These are phyloP conservation scores for Miltochrista miniata DNA, from an alignment of 2,888 invertebrate genomes.

Conservation along the genomic window DNA sequence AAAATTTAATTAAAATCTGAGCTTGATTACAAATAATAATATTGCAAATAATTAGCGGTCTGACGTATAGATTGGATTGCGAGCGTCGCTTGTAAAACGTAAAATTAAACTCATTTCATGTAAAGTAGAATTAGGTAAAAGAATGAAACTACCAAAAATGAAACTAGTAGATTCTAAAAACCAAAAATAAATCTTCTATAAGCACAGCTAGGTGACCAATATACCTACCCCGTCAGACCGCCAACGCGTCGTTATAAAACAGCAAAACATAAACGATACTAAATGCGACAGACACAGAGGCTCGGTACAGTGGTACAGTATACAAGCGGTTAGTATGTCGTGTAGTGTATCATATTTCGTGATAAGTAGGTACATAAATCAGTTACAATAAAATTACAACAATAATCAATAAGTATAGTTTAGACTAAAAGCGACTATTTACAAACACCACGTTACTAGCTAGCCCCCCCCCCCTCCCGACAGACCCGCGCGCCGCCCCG, in stretches of 20 bases:
- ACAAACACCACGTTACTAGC: constrained; percentile 72
- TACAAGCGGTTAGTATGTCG: constrained; percentile 27
- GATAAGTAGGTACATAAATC: constrained; percentile 47
- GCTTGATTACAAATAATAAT: constrained; percentile 9
- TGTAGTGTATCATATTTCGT: constrained; percentile 25
- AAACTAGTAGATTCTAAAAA: neutral
- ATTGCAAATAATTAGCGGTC: constrained; percentile 6
- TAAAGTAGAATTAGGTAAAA: neutral
- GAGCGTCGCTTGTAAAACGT: neutral
- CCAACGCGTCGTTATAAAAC: constrained; percentile 1
- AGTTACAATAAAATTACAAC: constrained; percentile 54
- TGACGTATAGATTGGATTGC: neutral
- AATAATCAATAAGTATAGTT: constrained; percentile 57
- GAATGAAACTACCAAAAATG: neutral
- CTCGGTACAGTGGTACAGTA: too few relatives aligned
- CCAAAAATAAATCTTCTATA: neutral
- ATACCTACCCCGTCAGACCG: neutral
- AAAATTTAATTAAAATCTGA: constrained; percentile 2
- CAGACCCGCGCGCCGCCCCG: constrained; percentile 32
- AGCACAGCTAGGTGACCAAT: neutral
- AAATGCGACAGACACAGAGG: constrained; percentile 33
- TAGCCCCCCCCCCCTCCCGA: constrained; percentile 69
- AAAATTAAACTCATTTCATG: neutral
- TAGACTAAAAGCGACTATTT: constrained; percentile 77
- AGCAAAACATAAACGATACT: constrained; percentile 10